Conservation (phyloP, 2,888 invertebrate species). For the Agrenia bidenticulata region DNA sequence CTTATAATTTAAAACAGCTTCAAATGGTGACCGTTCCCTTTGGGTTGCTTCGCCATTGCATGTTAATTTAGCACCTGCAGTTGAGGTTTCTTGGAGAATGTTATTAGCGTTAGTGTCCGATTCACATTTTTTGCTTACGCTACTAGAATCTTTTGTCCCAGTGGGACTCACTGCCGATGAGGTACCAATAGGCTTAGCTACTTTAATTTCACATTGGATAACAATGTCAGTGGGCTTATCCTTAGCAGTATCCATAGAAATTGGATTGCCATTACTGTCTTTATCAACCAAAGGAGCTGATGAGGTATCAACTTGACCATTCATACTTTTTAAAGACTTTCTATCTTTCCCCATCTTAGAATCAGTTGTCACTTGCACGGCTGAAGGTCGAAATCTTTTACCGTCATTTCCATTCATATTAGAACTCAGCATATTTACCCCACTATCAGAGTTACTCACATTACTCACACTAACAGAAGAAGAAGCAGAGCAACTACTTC, state of each 20-base stretch:
- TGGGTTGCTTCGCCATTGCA: conserved; percentile 17
- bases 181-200: neutral
- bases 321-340: conserved; percentile 25
- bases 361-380: conserved; percentile 12
- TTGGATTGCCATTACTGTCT: conserved; percentile 50
- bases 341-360: conserved; percentile 19
- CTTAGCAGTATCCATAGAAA: conserved; percentile 35
- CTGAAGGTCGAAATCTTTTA: neutral
- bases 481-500: conserved; percentile 29
- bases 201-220: neutral
- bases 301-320: conserved; percentile 28
- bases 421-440: conserved; percentile 2
- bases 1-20: conserved; percentile 28
- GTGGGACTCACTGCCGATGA: neutral
- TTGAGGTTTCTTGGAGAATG: conserved; percentile 23
- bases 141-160: conserved; percentile 17
- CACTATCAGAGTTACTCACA: conserved; percentile 18
- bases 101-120: conserved; percentile 42
- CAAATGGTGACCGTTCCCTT: conserved; percentile 31
- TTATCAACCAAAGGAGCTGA: conserved; percentile 21
- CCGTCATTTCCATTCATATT: conserved; percentile 33
- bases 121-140: conserved; percentile 25
- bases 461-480: conserved; percentile 31
- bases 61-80: neutral
- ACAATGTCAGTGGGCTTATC: conserved; percentile 6